phyloP scores from a whole-genome alignment of 2,113 vertebrate genomes.

The Erpornis zantholeuca region DNA sequence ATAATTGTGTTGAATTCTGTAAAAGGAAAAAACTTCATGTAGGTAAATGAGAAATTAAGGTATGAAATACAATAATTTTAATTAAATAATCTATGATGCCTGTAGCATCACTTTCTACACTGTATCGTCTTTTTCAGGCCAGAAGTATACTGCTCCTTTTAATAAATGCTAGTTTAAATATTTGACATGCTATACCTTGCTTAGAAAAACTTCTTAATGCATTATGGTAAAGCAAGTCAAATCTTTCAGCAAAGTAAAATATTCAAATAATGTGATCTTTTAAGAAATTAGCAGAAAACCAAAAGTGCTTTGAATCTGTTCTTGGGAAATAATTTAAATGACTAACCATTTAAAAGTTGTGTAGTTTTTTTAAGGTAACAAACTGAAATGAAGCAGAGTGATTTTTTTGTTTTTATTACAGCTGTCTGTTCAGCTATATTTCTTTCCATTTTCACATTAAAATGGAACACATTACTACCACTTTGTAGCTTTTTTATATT shows the following conservation, averaged over 20 bases:
- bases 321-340: not conserved
- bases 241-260: not conserved
- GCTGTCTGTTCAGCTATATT: slow-evolving; percentile 4
- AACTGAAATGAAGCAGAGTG: not conserved
- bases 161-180: not conserved
- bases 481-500: slow-evolving; percentile 8
- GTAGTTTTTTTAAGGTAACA: not conserved
- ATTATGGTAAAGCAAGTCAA: not conserved
- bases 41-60: not conserved
- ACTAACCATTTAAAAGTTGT: not conserved
- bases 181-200: not conserved
- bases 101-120: not conserved
- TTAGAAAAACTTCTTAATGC: not conserved
- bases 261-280: not conserved
- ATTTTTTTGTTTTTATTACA: not conserved
- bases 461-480: not conserved
- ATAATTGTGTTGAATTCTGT: not conserved
- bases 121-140: not conserved
- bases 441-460: slow-evolving; percentile 7
- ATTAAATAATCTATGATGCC: not conserved
- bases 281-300: not conserved
- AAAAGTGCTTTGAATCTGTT: not conserved
- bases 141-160: not conserved
- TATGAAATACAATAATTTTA: not conserved
- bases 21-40: not conserved